Percentiles rank a stretch among this genome's conserved stretches.
Evolutionary conservation across 2,113 vertebrate genomes (phyloP).

Genomic region (Urocynchramus pylzowi): DNA sequence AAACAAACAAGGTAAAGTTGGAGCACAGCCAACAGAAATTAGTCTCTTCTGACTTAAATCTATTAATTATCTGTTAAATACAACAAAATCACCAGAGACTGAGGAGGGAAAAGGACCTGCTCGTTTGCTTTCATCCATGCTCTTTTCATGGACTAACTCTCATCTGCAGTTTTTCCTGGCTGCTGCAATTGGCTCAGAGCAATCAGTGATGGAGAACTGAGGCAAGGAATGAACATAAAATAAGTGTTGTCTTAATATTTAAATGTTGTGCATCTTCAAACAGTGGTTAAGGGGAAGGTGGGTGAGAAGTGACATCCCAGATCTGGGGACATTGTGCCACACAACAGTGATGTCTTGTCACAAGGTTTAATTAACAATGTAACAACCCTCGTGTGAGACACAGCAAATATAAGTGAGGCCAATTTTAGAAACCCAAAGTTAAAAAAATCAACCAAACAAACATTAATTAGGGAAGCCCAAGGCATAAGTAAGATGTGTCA

Average conservation of each 20-base stretch:
- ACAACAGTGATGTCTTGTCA: neutral
- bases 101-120: neutral
- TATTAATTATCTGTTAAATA: neutral
- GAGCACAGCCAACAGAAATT: neutral
- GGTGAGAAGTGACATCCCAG: neutral
- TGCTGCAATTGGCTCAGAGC: neutral
- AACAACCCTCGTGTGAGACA: neutral
- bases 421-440: neutral
- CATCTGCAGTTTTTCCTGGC: neutral
- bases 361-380: neutral
- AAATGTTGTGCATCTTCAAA: neutral
- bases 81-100: neutral
- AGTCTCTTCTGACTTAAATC: neutral
- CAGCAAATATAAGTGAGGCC: neutral
- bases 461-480: neutral
- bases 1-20: neutral
- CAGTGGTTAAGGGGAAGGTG: neutral
- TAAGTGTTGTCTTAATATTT: neutral
- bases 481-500: neutral
- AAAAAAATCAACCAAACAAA: neutral
- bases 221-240: neutral
- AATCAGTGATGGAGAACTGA: neutral
- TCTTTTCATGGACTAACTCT: neutral
- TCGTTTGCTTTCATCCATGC: neutral
- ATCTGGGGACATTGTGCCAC: neutral